These are phyloP conservation scores for Triplophysa dalaica DNA, from an alignment of 2,113 vertebrate genomes.

Conservation along the genomic window DNA sequence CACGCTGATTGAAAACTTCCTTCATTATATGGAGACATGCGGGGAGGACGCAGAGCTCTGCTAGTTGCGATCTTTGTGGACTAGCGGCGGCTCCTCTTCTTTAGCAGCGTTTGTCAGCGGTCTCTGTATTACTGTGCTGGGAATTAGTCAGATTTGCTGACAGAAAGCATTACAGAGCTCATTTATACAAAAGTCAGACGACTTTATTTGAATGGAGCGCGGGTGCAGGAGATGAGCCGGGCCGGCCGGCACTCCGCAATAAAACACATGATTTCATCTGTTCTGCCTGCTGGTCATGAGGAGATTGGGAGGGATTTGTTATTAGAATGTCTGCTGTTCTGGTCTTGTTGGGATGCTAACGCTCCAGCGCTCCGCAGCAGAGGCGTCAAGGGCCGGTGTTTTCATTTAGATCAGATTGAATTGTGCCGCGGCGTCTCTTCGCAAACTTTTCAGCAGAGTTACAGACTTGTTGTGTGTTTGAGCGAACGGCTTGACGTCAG, in stretches of 20 bases:
- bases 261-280: slow-evolving; percentile 76
- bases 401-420: slow-evolving; percentile 34
- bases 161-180: slow-evolving; percentile 68
- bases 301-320: slow-evolving; percentile 65
- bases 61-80: slow-evolving; percentile 25
- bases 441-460: neutral
- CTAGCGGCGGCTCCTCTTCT: slow-evolving; percentile 25
- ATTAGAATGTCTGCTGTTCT: slow-evolving; percentile 62
- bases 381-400: neutral
- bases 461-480: neutral
- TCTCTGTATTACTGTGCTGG: slow-evolving; percentile 62
- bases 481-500: neutral
- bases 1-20: slow-evolving; percentile 53
- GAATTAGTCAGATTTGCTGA: slow-evolving; percentile 70
- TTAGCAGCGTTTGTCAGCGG: slow-evolving; percentile 57
- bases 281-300: slow-evolving; percentile 59
- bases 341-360: slow-evolving; percentile 32
- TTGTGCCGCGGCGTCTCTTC: slow-evolving; percentile 7
- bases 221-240: neutral
- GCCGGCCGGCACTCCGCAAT: slow-evolving; percentile 58
- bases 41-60: neutral
- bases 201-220: slow-evolving; percentile 52
- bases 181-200: slow-evolving; percentile 63
- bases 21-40: slow-evolving; percentile 52
- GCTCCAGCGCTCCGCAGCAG: neutral